These are phyloP conservation scores for Neoseiulus cucumeris DNA, from an alignment of 1,140 invertebrate genomes.

Conservation along the genomic window DNA sequence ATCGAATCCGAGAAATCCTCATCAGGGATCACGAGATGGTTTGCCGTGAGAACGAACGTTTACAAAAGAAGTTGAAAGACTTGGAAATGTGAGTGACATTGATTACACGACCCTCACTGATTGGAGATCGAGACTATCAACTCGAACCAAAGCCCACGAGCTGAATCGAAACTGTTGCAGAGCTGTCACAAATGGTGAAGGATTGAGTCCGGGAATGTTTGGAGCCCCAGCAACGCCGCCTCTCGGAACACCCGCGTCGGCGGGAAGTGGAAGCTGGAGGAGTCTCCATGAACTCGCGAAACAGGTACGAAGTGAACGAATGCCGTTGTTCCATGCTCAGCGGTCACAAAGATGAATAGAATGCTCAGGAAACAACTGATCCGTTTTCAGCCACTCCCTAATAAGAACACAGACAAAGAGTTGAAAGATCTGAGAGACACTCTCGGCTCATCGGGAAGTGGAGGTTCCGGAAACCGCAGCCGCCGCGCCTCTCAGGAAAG, in stretches of 20 bases:
- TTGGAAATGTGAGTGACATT: conserved; percentile 44
- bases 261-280: not conserved
- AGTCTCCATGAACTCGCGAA: conserved; percentile 6
- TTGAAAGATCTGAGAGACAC: conserved; percentile 6
- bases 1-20: conserved; percentile 50
- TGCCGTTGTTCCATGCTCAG: not conserved
- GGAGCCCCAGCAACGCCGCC: not conserved
- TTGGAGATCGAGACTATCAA: no score
- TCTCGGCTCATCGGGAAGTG: not conserved
- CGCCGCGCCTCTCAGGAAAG: not conserved
- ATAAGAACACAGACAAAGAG: conserved; percentile 10
- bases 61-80: conserved; percentile 66
- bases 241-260: not conserved
- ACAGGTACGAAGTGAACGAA: not conserved
- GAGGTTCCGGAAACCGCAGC: not conserved
- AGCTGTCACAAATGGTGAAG: not conserved
- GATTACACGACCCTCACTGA: no score
- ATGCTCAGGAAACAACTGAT: not conserved
- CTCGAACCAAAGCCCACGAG: no score
- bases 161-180: no score
- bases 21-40: conserved; percentile 69
- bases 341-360: no score
- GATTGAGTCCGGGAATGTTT: not conserved
- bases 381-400: not conserved
- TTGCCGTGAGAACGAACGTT: conserved; percentile 66